phyloP scores from a whole-genome alignment of 2,113 vertebrate species.

The Cisticola juncidis region DNA sequence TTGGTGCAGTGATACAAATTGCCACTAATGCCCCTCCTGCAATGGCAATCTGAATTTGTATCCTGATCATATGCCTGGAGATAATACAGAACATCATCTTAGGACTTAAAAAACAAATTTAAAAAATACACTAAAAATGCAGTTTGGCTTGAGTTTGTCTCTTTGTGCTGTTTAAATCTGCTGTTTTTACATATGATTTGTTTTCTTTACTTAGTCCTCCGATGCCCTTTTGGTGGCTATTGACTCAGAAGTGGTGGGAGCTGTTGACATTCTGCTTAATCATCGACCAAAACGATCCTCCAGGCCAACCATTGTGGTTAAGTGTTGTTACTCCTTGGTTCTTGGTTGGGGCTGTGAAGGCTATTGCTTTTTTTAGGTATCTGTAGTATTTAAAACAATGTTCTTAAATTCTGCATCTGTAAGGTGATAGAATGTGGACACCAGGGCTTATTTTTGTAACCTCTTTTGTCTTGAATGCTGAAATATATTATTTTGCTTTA shows the following conservation, averaged over 20 bases:
- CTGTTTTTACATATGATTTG: slow-evolving; percentile 12
- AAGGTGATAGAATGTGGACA: not conserved
- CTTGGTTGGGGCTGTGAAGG: not conserved
- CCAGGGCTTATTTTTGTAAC: not conserved
- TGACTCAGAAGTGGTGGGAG: slow-evolving; percentile 97
- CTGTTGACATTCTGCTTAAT: slow-evolving; percentile 97
- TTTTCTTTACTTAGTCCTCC: slow-evolving; percentile 82
- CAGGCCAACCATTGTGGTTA: slow-evolving; percentile 93
- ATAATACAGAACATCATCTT: not conserved
- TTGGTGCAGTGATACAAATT: not conserved
- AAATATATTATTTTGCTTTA: not conserved
- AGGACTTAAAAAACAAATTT: not conserved
- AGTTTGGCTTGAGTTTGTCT: not conserved
- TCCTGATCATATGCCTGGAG: not conserved
- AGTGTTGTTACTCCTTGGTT: slow-evolving; percentile 65
- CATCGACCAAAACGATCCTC: slow-evolving; percentile 91
- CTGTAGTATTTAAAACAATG: not conserved
- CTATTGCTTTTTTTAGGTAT: not conserved
- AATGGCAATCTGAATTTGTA: not conserved
- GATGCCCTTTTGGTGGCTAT: slow-evolving; percentile 97
- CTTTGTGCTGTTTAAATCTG: not conserved
- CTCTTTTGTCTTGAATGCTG: not conserved
- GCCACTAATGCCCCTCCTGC: not conserved
- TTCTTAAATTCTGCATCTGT: not conserved
- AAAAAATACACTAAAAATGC: fast-evolving